Percentiles rank a stretch among this genome's conserved stretches.
These are phyloP conservation scores for Enteromius unitaeniatus DNA, from an alignment of 2,797 vertebrate genomes.

Conservation along the genomic window DNA sequence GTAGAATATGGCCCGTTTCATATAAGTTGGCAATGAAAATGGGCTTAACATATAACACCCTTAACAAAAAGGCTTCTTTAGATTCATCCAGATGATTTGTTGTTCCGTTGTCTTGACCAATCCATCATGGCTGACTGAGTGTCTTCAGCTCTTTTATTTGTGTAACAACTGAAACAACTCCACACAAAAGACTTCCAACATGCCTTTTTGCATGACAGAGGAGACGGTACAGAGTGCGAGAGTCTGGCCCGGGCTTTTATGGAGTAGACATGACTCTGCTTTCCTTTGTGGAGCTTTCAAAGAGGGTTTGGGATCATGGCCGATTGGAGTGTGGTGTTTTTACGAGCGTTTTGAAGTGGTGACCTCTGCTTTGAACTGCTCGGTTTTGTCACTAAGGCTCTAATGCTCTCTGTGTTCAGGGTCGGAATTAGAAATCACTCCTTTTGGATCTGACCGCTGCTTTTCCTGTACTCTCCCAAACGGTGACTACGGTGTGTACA, in stretches of 20 bases:
- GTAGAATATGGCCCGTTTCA: neutral
- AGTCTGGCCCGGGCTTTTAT: conserved; percentile 32
- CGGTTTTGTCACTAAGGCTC: conserved; percentile 58
- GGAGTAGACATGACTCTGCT: conserved; percentile 39
- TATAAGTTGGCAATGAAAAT: conserved; percentile 7
- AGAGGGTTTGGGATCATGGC: conserved; percentile 19
- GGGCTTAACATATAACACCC: neutral
- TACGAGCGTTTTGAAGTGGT: conserved; percentile 40
- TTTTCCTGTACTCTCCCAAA: conserved; percentile 2
- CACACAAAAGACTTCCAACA: conserved; percentile 36
- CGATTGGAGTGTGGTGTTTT: conserved; percentile 40
- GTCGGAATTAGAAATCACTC: conserved; percentile 25
- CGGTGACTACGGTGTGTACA: conserved; percentile 25
- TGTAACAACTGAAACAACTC: conserved; percentile 37
- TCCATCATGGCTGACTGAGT: conserved; percentile 21
- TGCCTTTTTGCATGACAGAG: conserved; percentile 43
- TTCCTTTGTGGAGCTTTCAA: conserved; percentile 39
- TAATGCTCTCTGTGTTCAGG: conserved; percentile 59
- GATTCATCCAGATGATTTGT: conserved; percentile 19
- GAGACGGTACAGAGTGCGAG: conserved; percentile 6
- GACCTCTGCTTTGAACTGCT: conserved; percentile 41
- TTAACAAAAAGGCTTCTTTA: conserved; percentile 24
- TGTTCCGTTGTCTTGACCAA: conserved; percentile 26
- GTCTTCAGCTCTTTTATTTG: conserved; percentile 30
- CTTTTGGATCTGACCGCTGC: conserved; percentile 3